Base-by-base conservation (phyloP, 2,113 vertebrate genomes). In the Merops nubicus region DNA sequence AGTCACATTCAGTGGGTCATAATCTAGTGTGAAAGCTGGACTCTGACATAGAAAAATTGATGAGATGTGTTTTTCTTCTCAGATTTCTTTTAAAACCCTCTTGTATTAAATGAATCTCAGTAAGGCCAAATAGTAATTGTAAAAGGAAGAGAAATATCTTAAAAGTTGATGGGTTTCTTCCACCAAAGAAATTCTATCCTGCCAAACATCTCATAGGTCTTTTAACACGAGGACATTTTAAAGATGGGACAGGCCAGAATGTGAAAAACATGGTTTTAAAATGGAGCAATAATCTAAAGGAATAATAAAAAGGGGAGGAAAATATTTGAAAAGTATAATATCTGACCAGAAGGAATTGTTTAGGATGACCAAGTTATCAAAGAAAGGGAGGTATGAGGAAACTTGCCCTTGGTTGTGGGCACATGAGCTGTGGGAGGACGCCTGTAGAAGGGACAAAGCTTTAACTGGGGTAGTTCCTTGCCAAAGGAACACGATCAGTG, bases 401-500 rank as follows among this genome's bases (percentile, higher is more conserved):
- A 18, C 22, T 2, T 2, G 36, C 5, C 54, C 19, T 36, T 4
- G 4, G 9, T 15, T 2, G 2, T 8, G 6, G 26, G 34, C n/a
- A 21, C 40, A 2, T 3, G 16, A 42, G n/a, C 14, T 54, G 2
- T 33, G 48, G 48, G 51, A 22, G 75, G 57, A 34, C 0, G 2
- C 67, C 72, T 6, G 12, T 4, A 21, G 64, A 25, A n/a, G 40
- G n/a, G 56, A 12, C 48, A 16, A 15, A 45, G 47, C 26, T 67
- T 88, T 23, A 3, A 13, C 8, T 3, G 12, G 51, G 28, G 31
- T 20, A 51, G 26, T 67, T 10, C 56, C 38, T 11, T 26, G 8
- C 21, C 0, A 8, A 19, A 11, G 34, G 2, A 5, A 29, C 43
- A 38, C 12, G 17, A 15, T 33, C 38, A 15, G 54, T 33, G 54